Evolutionary conservation across 2,888 invertebrate genomes (phyloP).

Genomic region (Cheilosia impressa): DNA sequence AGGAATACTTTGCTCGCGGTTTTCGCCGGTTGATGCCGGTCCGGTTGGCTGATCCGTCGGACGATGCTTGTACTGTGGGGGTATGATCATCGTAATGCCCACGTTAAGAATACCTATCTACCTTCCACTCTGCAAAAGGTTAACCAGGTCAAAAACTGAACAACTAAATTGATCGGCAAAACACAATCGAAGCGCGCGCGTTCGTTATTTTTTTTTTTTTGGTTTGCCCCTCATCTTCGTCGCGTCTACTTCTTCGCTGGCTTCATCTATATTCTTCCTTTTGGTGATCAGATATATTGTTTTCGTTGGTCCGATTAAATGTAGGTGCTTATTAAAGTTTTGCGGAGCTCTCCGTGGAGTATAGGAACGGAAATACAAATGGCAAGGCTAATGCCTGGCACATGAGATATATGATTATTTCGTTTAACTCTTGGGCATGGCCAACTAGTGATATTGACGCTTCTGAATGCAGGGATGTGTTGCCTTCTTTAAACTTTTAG

Average conservation of each 20-base stretch:
- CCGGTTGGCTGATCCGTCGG: conserved; percentile 75
- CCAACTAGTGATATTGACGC: conserved; percentile 36
- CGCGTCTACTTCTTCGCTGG: conserved; percentile 50
- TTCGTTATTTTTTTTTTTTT: conserved; percentile 46
- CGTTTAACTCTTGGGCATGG: conserved; percentile 31
- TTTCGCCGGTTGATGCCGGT: conserved; percentile 37
- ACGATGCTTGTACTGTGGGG: conserved; percentile 67
- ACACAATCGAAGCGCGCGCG: conserved; percentile 78
- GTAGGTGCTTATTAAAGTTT: conserved; percentile 65
- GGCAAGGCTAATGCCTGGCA: conserved; percentile 32
- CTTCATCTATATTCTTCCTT: conserved; percentile 6
- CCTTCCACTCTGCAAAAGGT: conserved; percentile 77
- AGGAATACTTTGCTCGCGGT: conserved; percentile 48
- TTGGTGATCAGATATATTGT: conserved; percentile 35
- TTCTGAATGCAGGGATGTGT: conserved; percentile 24
- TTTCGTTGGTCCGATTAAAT: conserved; percentile 29
- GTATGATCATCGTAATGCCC: conserved; percentile 71
- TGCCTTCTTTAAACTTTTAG: not conserved
- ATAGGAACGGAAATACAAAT: conserved; percentile 43
- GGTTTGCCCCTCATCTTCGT: conserved; percentile 39
- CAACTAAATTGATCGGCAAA: conserved; percentile 82
- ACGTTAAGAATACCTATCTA: conserved; percentile 70
- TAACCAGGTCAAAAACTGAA: conserved; percentile 83
- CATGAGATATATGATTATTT: conserved; percentile 51
- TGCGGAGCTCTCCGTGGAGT: conserved; percentile 11